Conservation (phyloP, 2,888 invertebrate genomes). For the Cephalotes varians region DNA sequence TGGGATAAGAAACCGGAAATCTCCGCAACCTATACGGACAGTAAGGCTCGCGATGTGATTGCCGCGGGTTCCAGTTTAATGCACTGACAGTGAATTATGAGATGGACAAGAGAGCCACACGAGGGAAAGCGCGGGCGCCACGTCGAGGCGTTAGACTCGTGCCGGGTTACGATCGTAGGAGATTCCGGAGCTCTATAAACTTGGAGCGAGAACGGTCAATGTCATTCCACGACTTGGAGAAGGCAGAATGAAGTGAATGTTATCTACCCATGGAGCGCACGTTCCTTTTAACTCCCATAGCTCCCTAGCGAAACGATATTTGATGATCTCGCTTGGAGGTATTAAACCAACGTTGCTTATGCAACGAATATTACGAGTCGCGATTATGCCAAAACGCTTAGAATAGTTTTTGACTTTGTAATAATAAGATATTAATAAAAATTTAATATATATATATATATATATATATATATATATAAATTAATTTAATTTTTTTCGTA, state of each 20-base stretch:
- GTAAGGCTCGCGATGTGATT: constrained; percentile 58
- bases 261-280: neutral
- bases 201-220: constrained; percentile 36
- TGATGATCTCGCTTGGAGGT: neutral
- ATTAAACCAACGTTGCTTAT: neutral
- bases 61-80: constrained; percentile 61
- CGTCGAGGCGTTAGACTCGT: constrained; percentile 51
- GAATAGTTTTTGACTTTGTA: neutral
- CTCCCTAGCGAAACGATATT: neutral
- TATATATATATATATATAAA: no score
- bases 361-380: neutral
- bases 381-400: neutral
- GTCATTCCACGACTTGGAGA: constrained; percentile 30
- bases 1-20: constrained; percentile 79
- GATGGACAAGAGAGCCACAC: constrained; percentile 37
- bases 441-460: no score
- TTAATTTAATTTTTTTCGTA: neutral
- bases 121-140: constrained; percentile 49
- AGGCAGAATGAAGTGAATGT: constrained; percentile 28
- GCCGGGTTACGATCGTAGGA: constrained; percentile 48
- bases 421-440: neutral
- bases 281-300: neutral
- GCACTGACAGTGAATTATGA: constrained; percentile 47
- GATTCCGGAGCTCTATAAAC: constrained; percentile 47
- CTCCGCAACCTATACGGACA: constrained; percentile 64